phyloP scores from a whole-genome alignment of 2,113 vertebrate species.

The Saguinus imperator region DNA sequence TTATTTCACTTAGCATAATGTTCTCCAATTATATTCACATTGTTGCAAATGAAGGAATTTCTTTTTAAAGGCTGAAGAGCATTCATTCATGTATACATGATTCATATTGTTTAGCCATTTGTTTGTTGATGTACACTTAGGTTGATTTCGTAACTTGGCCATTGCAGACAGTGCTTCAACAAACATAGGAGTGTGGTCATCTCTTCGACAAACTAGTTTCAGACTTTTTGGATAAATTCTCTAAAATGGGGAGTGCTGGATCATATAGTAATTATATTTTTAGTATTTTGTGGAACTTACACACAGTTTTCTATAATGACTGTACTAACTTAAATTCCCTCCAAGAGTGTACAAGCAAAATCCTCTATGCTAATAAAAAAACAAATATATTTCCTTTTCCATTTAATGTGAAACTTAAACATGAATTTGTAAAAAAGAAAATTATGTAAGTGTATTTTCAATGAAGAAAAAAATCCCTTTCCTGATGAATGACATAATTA shows the following conservation, averaged over 20 bases:
- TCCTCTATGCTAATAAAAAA: neutral
- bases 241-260: neutral
- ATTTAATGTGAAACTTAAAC: neutral
- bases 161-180: neutral
- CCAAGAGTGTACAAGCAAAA: neutral
- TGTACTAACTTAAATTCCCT: neutral
- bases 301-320: neutral
- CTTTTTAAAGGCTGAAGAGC: neutral
- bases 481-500: neutral
- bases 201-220: neutral
- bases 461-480: neutral
- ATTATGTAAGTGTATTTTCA: neutral
- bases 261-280: neutral
- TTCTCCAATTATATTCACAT: neutral
- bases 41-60: neutral
- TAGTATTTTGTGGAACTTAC: neutral
- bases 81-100: neutral
- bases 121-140: neutral
- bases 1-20: neutral
- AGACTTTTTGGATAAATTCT: neutral
- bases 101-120: neutral
- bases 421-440: slow-evolving; percentile 31
- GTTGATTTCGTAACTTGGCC: neutral
- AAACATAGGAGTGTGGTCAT: too few species aligned
- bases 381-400: neutral